Conservation (phyloP, 2,888 invertebrate species). For the Xylocampa areola region DNA sequence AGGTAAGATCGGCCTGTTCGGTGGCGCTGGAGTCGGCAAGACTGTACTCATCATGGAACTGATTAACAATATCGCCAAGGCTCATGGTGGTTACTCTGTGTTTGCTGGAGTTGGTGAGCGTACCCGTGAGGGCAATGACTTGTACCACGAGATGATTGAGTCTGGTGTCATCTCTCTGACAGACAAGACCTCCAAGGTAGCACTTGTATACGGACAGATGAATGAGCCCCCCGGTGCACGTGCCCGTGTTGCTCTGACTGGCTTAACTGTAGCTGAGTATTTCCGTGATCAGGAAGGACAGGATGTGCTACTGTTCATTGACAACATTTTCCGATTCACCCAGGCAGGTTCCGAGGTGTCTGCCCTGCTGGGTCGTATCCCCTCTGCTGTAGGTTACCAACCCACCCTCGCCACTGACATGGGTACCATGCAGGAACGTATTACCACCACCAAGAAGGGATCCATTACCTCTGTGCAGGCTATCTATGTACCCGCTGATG, state of each 20-base stretch:
- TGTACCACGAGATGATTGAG: conserved; percentile 99
- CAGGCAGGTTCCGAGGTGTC: conserved; percentile 97
- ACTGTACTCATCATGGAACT: conserved; percentile 99
- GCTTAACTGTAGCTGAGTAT: conserved; percentile 97
- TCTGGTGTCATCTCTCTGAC: conserved; percentile 97
- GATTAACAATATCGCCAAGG: conserved; percentile 98
- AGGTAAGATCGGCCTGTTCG: conserved; percentile 98
- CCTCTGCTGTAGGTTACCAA: conserved; percentile 98
- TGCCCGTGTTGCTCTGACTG: conserved; percentile 97
- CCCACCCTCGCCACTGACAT: conserved; percentile 98
- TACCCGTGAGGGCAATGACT: conserved; percentile 98
- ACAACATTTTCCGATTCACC: conserved; percentile 98
- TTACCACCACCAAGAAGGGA: conserved; percentile 98
- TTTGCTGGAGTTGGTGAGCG: conserved; percentile 98
- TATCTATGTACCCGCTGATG: conserved; percentile 98
- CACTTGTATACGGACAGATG: conserved; percentile 98
- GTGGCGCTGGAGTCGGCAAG: conserved; percentile 98
- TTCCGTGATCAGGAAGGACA: conserved; percentile 98
- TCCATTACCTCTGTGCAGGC: conserved; percentile 99
- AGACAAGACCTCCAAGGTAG: conserved; percentile 97
- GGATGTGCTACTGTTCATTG: conserved; percentile 98
- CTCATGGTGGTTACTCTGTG: conserved; percentile 98
- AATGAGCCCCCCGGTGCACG: conserved; percentile 99
- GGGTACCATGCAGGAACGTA: conserved; percentile 99
- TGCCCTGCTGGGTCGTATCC: conserved; percentile 98